A percentile compares a stretch with the other conserved stretches of the same genome.
These are phyloP conservation scores for honey bee (Apis mellifera) DNA, from an alignment of 1,140 invertebrate genomes.

Conservation along the genomic window DNA sequence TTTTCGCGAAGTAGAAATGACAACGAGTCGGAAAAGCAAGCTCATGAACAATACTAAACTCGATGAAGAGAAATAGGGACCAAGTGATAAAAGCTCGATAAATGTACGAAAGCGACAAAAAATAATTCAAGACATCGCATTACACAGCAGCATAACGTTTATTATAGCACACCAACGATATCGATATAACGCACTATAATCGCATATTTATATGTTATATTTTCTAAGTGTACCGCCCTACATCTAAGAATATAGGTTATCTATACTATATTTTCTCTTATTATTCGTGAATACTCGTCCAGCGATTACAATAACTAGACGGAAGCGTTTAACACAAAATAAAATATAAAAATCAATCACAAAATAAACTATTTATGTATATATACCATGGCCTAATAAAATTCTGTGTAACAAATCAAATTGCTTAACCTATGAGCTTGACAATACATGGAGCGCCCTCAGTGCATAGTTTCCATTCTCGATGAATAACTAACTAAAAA, in stretches of 20 bases:
- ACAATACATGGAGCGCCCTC: background rate
- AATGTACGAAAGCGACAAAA: slow-evolving; percentile 75
- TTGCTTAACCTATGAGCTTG: slow-evolving; percentile 21
- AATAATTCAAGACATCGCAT: slow-evolving; percentile 79
- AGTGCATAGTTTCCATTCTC: slow-evolving; percentile 9
- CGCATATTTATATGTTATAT: slow-evolving; percentile 65
- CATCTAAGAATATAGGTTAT: slow-evolving; percentile 56
- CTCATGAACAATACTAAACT: slow-evolving; percentile 6
- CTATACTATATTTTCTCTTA: slow-evolving; percentile 61
- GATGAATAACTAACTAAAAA: background rate
- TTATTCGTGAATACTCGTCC: slow-evolving; percentile 54
- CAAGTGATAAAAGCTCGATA: slow-evolving; percentile 59
- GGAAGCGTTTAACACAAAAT: slow-evolving; percentile 63
- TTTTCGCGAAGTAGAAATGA: background rate
- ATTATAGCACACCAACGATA: slow-evolving; percentile 77
- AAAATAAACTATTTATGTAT: slow-evolving; percentile 50
- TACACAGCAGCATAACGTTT: slow-evolving; percentile 79
- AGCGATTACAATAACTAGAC: slow-evolving; percentile 63
- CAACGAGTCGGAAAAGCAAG: slow-evolving; percentile 30
- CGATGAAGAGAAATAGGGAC: slow-evolving; percentile 16
- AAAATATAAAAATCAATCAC: slow-evolving; percentile 54
- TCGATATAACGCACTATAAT: slow-evolving; percentile 73
- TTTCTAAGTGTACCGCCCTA: slow-evolving; percentile 61
- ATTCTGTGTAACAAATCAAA: slow-evolving; percentile 40
- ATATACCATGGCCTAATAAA: background rate